Base-by-base conservation (phyloP, 2,113 vertebrate genomes). In the Atherinomorus stipes region DNA sequence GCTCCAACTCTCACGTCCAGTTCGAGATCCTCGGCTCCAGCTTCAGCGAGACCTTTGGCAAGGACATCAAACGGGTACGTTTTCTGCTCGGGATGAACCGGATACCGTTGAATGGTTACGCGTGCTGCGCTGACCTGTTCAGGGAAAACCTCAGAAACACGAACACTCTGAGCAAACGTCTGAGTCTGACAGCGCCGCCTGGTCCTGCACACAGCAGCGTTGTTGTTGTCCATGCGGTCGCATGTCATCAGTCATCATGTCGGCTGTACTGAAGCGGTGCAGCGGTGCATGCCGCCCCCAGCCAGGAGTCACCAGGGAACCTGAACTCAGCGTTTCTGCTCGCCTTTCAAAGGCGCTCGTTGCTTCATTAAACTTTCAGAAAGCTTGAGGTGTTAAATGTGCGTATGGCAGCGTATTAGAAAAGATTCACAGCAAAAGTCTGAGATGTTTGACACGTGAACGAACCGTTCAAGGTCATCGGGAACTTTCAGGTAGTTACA, bases 11-110 rank as follows among this genome's bases (percentile, higher is more conserved):
- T 9, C 98, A 97, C 0, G 97, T 99, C 66, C 96, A 97, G n/a
- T 99, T 99, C 76, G 98, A 99, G 93, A 98, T 99, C 76, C 94
- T 99, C 19, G 97, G 97, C 68, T 98, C 97, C 18, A 99, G 97
- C 88, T 99, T 98, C 91, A 99, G 98, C 0, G 97, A 99, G 90
- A 98, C 97, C 1, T 99, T 99, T 22, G 97, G 98, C 81, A 99
- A 98, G 83, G 97, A 99, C 78, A 95, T 98, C 87, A 95, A 98
- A 63, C 95, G 97, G 95, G 98, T 99, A 94, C 96, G 92, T 88
- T 54, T 6, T 13, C 52, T 16, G 37, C 58, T 15, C 1, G 9
- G 7, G 31, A 34, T 50, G 10, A 3, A 50, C 7, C 47, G 2
- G 25, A 26, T n/a, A n/a, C n/a, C n/a, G n/a, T n/a, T n/a, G n/a